These are phyloP conservation scores for Baccha elongata DNA, from an alignment of 2,888 invertebrate species.

Conservation along the genomic window DNA sequence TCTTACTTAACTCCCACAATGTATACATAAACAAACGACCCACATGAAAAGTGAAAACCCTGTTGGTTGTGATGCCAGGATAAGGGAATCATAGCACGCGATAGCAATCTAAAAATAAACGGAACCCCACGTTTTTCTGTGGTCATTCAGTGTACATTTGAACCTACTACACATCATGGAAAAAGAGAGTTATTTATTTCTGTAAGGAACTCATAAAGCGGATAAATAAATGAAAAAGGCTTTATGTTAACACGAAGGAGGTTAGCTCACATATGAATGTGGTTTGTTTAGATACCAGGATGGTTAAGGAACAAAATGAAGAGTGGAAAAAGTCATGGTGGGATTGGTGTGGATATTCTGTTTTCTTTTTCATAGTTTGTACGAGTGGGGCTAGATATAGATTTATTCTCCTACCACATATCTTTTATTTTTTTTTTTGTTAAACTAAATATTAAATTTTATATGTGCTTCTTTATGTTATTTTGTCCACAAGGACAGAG, in stretches of 20 bases:
- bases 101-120: slow-evolving; percentile 61
- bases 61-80: slow-evolving; percentile 32
- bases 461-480: too few relatives aligned
- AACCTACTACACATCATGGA: background rate
- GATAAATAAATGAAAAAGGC: slow-evolving; percentile 28
- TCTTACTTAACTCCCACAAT: too few relatives aligned
- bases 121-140: slow-evolving; percentile 44
- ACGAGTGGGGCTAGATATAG: too few relatives aligned
- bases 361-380: slow-evolving; percentile 24
- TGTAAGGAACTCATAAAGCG: background rate
- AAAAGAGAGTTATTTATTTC: slow-evolving; percentile 10
- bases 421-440: too few relatives aligned
- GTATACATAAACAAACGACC: background rate
- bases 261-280: background rate
- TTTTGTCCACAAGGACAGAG: too few relatives aligned
- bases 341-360: slow-evolving; percentile 30
- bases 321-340: background rate
- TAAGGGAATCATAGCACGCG: slow-evolving; percentile 66
- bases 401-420: too few relatives aligned
- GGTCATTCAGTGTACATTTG: slow-evolving; percentile 47
- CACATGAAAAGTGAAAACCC: slow-evolving; percentile 5
- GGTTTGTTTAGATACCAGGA: background rate
- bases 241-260: background rate
- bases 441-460: too few relatives aligned
- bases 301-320: slow-evolving; percentile 11